phyloP scores from a whole-genome alignment of 2,113 vertebrate species.

The Menidia beryllina region DNA sequence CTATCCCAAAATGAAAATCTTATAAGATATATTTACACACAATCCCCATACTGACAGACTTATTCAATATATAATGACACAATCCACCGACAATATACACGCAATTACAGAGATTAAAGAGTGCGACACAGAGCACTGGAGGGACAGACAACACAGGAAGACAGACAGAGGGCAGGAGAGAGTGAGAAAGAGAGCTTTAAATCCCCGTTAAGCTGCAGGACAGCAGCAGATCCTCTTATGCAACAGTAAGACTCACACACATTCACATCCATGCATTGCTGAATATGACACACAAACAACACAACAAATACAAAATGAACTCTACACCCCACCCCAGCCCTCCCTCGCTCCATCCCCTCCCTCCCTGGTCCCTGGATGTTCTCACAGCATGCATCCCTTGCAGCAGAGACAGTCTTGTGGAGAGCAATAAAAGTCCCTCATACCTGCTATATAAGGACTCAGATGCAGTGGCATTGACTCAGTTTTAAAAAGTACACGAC shows the following conservation, averaged over 20 bases:
- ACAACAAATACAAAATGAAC: constrained; percentile 23
- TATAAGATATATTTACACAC: constrained; percentile 23
- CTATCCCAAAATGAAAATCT: constrained; percentile 16
- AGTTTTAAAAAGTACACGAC: neutral
- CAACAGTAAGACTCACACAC: constrained; percentile 63
- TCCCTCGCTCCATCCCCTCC: neutral
- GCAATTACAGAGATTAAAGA: constrained; percentile 65
- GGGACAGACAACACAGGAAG: constrained; percentile 45
- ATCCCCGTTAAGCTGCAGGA: constrained; percentile 79
- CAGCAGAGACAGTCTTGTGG: neutral
- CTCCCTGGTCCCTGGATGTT: neutral
- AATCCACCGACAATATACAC: constrained; percentile 41
- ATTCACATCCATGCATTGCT: constrained; percentile 46
- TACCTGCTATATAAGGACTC: neutral
- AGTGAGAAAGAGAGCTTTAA: constrained; percentile 71
- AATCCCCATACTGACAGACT: constrained; percentile 33
- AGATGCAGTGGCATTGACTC: neutral
- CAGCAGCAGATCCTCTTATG: constrained; percentile 80
- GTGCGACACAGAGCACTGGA: constrained; percentile 44
- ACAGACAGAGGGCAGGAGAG: constrained; percentile 48
- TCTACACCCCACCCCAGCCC: neutral
- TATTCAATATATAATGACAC: constrained; percentile 64
- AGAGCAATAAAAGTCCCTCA: neutral
- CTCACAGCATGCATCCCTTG: neutral
- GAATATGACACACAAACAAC: constrained; percentile 53